These are phyloP conservation scores for Phorcus lineatus DNA, from an alignment of 2,888 invertebrate genomes.

Conservation along the genomic window DNA sequence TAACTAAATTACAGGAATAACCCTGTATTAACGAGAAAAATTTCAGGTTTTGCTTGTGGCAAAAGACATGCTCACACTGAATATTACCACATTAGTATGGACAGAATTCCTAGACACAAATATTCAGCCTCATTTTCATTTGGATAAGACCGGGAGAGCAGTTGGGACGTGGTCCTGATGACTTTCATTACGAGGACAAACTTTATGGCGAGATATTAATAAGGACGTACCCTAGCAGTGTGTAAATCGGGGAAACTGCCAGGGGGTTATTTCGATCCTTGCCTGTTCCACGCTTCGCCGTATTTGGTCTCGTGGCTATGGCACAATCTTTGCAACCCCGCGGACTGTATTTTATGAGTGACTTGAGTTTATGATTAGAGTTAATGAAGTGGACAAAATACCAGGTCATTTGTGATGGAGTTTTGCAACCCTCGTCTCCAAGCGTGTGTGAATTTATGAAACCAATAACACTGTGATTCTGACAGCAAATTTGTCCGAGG, in stretches of 20 bases:
- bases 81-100: too few relatives aligned
- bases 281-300: background rate
- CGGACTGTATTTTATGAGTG: background rate
- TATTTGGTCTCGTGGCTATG: background rate
- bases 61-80: too few relatives aligned
- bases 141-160: too few relatives aligned
- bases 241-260: background rate
- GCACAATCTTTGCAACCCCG: background rate
- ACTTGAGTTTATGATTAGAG: background rate
- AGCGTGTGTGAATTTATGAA: background rate
- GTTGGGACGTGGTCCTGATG: background rate
- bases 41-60: too few relatives aligned
- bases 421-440: background rate
- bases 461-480: background rate
- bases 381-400: background rate
- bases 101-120: too few relatives aligned
- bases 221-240: background rate
- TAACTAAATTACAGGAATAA: too few relatives aligned
- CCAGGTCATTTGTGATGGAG: background rate
- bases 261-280: background rate
- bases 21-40: too few relatives aligned
- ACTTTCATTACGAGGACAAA: background rate
- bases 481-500: background rate
- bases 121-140: too few relatives aligned
- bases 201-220: conserved; percentile 2